A percentile compares a stretch with the other conserved stretches of the same genome.
Evolutionary conservation across 2,113 vertebrate genomes (phyloP).

Genomic region (Galemys pyrenaicus): DNA sequence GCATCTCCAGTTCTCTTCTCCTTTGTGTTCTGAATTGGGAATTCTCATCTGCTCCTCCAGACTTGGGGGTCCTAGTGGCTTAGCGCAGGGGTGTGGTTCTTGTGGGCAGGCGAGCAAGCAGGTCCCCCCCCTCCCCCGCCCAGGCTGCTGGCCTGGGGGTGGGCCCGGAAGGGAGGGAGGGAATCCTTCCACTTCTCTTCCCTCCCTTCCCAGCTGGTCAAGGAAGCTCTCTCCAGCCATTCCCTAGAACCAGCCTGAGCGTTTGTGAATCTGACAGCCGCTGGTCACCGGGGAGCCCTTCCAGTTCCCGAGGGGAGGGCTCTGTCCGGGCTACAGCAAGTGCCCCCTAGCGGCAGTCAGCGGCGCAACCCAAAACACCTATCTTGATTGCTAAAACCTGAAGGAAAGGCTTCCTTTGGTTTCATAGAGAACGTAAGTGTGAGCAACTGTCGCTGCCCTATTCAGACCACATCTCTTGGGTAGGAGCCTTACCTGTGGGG

Average conservation of each 20-base stretch:
- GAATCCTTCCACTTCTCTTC: not conserved
- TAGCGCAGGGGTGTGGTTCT: not conserved
- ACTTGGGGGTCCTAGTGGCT: not conserved
- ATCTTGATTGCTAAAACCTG: not conserved
- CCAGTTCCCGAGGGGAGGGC: not conserved
- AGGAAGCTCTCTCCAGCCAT: not conserved
- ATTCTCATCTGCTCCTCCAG: not conserved
- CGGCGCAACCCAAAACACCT: no score
- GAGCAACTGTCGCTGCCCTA: not conserved
- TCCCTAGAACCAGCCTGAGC: not conserved
- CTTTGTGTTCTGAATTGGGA: not conserved
- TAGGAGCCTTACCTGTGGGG: rapidly evolving
- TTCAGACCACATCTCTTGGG: not conserved
- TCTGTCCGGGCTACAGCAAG: not conserved
- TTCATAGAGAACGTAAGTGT: not conserved
- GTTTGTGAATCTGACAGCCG: not conserved
- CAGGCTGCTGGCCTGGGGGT: not conserved
- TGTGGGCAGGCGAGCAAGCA: no score
- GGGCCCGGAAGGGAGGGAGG: not conserved
- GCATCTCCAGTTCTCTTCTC: constrained; percentile 2
- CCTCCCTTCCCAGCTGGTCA: not conserved
- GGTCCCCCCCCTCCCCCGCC: no score
- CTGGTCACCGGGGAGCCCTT: not conserved
- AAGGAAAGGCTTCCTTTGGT: not conserved
- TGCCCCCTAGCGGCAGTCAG: constrained; percentile 44